Evolutionary conservation across 1,140 invertebrate genomes (phyloP).

Genomic region (Drosophila nannoptera): DNA sequence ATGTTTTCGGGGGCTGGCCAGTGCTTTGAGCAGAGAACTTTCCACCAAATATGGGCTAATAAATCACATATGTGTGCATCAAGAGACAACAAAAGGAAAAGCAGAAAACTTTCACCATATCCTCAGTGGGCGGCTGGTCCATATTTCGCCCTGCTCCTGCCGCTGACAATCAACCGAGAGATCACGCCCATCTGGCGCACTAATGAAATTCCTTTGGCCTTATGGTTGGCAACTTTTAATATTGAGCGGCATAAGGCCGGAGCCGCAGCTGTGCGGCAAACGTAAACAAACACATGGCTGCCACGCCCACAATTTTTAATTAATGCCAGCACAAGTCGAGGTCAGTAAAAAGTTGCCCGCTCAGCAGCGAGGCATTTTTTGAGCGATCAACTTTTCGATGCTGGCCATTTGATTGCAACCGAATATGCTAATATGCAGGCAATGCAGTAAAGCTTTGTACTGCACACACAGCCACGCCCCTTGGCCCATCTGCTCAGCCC

Average conservation of each 20-base stretch:
- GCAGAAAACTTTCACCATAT: constrained; percentile 37
- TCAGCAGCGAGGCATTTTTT: constrained; percentile 29
- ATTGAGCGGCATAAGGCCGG: constrained; percentile 34
- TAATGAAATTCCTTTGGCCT: constrained; percentile 42
- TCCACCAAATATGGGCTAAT: constrained; percentile 54
- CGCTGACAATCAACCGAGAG: constrained; percentile 16
- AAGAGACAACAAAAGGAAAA: constrained; percentile 29
- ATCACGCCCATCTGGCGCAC: constrained; percentile 44
- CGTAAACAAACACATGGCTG: constrained; percentile 39
- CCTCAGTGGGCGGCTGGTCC: neutral
- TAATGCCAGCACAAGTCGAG: constrained; percentile 60
- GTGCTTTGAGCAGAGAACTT: constrained; percentile 52
- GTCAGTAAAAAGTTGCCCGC: constrained; percentile 62
- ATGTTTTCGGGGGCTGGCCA: constrained; percentile 27
- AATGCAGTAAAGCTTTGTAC: neutral
- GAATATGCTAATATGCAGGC: constrained; percentile 35
- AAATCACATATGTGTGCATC: constrained; percentile 45
- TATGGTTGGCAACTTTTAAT: constrained; percentile 39
- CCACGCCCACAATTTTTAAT: constrained; percentile 56
- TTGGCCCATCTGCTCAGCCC: too few species aligned
- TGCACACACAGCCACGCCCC: constrained; percentile 27
- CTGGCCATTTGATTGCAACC: constrained; percentile 47
- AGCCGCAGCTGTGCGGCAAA: constrained; percentile 4
- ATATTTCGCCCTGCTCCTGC: neutral
- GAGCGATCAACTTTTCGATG: constrained; percentile 15